These are phyloP conservation scores for Aphidius ervi DNA, from an alignment of 1,140 invertebrate genomes.

Conservation along the genomic window DNA sequence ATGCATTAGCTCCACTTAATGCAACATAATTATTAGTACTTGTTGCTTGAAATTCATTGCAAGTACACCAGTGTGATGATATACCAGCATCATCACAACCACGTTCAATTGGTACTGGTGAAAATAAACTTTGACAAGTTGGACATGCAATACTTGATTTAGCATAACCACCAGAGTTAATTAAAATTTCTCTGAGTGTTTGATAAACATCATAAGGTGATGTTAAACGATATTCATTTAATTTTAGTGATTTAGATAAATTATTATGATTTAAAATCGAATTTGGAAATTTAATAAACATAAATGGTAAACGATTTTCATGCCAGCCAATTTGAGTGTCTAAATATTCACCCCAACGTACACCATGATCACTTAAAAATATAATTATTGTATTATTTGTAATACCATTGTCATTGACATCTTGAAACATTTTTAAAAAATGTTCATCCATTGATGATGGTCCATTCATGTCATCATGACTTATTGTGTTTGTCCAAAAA, in stretches of 20 bases:
- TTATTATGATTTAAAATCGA: conserved; percentile 38
- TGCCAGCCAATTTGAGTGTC: conserved; percentile 79
- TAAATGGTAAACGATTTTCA: conserved; percentile 85
- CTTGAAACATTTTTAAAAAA: conserved; percentile 57
- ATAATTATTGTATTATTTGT: conserved; percentile 70
- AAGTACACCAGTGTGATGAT: conserved; percentile 74
- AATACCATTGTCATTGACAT: conserved; percentile 56
- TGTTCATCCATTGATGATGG: conserved; percentile 64
- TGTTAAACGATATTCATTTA: conserved; percentile 73
- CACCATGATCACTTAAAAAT: conserved; percentile 89
- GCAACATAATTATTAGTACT: conserved; percentile 47
- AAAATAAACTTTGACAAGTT: conserved; percentile 65
- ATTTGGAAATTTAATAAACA: conserved; percentile 74
- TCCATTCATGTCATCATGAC: conserved; percentile 75
- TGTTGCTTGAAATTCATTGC: conserved; percentile 54
- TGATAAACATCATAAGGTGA: conserved; percentile 82
- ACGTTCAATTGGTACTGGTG: conserved; percentile 58
- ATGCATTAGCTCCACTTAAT: conserved; percentile 35
- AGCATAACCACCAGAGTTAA: conserved; percentile 39
- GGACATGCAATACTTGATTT: conserved; percentile 55
- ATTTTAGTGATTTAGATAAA: conserved; percentile 62
- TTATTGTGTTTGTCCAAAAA: conserved; percentile 75
- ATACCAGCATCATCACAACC: conserved; percentile 70
- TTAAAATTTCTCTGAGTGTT: conserved; percentile 57
- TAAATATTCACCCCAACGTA: conserved; percentile 77